phyloP scores from a whole-genome alignment of 2,113 vertebrate species.

The Melanostigma gelatinosum region DNA sequence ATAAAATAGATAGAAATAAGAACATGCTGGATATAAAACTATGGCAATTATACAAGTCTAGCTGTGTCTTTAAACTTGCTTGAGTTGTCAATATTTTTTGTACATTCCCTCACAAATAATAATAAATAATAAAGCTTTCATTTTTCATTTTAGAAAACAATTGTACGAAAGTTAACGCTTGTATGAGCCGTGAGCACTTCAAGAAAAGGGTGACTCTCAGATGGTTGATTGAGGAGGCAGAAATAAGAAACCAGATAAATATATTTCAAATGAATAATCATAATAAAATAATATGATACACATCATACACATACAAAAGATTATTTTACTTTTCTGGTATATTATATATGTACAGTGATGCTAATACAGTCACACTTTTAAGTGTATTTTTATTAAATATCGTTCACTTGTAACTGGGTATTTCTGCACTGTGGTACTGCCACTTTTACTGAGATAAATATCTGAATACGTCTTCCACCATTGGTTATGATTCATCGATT shows the following conservation, averaged over 20 bases:
- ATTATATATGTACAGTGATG: not conserved
- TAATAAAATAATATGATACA: not conserved
- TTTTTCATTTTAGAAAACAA: not conserved
- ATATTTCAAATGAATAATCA: not conserved
- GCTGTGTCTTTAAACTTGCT: not conserved
- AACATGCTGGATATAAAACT: not conserved
- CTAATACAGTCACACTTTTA: not conserved
- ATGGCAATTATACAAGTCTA: not conserved
- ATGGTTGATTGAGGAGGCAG: not conserved
- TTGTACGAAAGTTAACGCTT: not conserved
- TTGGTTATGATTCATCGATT: not conserved
- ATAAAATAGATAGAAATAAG: not conserved
- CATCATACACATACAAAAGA: not conserved
- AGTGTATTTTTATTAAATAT: not conserved
- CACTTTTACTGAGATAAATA: not conserved
- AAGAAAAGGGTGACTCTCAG: not conserved
- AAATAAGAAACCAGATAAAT: not conserved
- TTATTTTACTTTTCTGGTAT: not conserved
- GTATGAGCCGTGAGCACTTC: not conserved
- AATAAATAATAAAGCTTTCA: not conserved
- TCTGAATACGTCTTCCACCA: not conserved
- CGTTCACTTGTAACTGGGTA: not conserved
- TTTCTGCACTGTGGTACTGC: not conserved
- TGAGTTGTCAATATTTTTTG: not conserved
- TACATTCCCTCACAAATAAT: not conserved